Evolutionary conservation across 2,797 vertebrate genomes (phyloP), one percentile per base, ranked within the genome.

Genomic region (Argentina silus): DNA sequence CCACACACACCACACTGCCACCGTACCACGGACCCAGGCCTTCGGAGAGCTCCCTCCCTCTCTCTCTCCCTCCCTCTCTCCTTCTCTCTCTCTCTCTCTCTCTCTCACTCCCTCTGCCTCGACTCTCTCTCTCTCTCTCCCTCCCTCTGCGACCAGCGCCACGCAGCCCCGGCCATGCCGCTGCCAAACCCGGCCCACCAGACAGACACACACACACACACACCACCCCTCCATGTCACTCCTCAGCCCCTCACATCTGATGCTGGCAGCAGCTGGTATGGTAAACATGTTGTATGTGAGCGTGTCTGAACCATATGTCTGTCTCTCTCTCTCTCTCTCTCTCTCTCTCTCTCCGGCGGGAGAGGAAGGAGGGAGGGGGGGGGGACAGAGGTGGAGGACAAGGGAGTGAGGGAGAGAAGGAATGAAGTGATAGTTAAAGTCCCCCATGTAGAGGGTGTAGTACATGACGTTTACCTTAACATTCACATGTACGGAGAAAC

Each of bases 191-290:
- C 42, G 47, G 42, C 17, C 89, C 92, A 90, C 94, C 66, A 93
- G 12, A 56, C 27, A 36, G 2, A 36, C 27, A 51, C 47, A 53
- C 63, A 66, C 67, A 72, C 66, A 74, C 50, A 53, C 50, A 8
- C 55, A 8, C 17, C 55, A 47, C 63, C 7, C 4, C 11, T 15
- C 44, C 11, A 12, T 50, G 36, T n/a, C 17, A 8, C 45, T 21
- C n/a, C 42, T 8, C n/a, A 6, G 8, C 9, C 42, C 43, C n/a
- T 1, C 89, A 87, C 91, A 90, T 93, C 91, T 94, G 95, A 95
- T 85, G 88, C 87, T 86, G 92, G 93, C 93, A 94, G 90, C 95
- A 95, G 95, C 95, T 94, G 90, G 92, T 94, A 93, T 92, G 91
- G 94, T 93, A 92, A 84, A 92, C 80, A 68, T 70, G 91, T 77